Evolutionary conservation across 2,888 invertebrate species (phyloP).

Genomic region (Pachliopta kotzebuea): DNA sequence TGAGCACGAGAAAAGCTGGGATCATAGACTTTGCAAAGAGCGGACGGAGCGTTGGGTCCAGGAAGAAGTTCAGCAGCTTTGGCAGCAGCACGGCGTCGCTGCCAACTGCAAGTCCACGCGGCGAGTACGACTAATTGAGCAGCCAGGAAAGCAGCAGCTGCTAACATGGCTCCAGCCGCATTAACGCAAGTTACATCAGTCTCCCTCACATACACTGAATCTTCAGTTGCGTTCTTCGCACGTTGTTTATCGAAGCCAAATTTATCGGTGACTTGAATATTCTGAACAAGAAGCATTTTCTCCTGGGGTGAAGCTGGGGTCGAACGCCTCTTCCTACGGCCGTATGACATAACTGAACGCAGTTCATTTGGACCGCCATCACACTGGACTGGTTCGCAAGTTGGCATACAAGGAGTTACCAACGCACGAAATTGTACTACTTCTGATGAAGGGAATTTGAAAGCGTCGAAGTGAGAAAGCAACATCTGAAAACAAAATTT

Average conservation of each 20-base stretch:
- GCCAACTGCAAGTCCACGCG: slow-evolving; percentile 94
- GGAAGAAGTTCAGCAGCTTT: slow-evolving; percentile 85
- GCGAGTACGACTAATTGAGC: slow-evolving; percentile 93
- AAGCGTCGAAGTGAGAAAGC: slow-evolving; percentile 95
- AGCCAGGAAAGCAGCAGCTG: slow-evolving; percentile 91
- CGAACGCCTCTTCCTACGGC: slow-evolving; percentile 88
- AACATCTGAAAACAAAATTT: slow-evolving; percentile 82
- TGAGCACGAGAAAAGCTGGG: slow-evolving; percentile 90
- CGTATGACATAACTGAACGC: slow-evolving; percentile 90
- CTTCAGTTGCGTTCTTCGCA: slow-evolving; percentile 83
- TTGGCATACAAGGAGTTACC: slow-evolving; percentile 96
- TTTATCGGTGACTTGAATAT: slow-evolving; percentile 95
- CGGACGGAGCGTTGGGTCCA: slow-evolving; percentile 78
- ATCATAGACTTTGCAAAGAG: slow-evolving; percentile 93
- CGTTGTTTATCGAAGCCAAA: slow-evolving; percentile 90
- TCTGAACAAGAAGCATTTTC: slow-evolving; percentile 92
- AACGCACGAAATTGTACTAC: slow-evolving; percentile 97
- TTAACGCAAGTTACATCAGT: slow-evolving; percentile 85
- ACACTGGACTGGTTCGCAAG: slow-evolving; percentile 95
- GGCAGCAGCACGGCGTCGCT: slow-evolving; percentile 85
- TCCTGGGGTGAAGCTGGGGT: slow-evolving; percentile 82
- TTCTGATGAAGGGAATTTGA: slow-evolving; percentile 97
- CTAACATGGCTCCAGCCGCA: slow-evolving; percentile 90
- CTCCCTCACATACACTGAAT: slow-evolving; percentile 86
- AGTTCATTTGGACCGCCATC: slow-evolving; percentile 92